Evolutionary conservation across 2,797 vertebrate genomes (phyloP).

Genomic region (Heliangelus exortis): DNA sequence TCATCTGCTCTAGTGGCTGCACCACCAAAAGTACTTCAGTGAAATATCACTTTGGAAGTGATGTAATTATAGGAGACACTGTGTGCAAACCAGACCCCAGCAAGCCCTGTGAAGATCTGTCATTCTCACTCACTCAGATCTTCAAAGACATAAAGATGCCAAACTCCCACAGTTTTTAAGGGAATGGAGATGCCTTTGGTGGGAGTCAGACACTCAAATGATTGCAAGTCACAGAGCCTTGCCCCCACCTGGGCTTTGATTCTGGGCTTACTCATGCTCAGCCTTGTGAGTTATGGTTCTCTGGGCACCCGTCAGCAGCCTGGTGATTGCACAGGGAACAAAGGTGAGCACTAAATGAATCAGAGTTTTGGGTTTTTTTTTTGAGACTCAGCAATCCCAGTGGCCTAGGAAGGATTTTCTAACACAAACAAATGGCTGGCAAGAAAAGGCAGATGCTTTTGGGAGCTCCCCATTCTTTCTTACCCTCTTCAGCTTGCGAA

Average conservation of each 20-base stretch:
- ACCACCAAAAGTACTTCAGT: not conserved
- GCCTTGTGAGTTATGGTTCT: not conserved
- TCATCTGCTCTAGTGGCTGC: not conserved
- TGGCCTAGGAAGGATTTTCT: not conserved
- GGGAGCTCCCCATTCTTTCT: constrained; percentile 12
- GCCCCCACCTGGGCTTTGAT: not conserved
- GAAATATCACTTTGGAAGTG: not conserved
- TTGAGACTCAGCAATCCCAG: not conserved
- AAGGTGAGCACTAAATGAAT: not conserved
- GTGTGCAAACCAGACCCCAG: not conserved
- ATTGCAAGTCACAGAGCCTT: not conserved
- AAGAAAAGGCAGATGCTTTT: not conserved
- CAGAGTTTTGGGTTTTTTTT: not conserved
- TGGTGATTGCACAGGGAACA: not conserved
- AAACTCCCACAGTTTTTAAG: not conserved
- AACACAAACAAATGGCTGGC: not conserved
- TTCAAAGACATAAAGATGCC: constrained; percentile 17
- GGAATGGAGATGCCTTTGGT: not conserved
- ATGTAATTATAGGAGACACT: not conserved
- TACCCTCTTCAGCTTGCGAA: constrained; percentile 93
- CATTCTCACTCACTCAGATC: constrained; percentile 9
- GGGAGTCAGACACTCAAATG: not conserved
- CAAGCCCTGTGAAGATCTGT: not conserved
- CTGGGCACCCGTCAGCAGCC: not conserved
- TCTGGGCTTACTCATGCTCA: not conserved